Base-by-base conservation (phyloP, 1,140 invertebrate genomes). In the Bombyx mori region DNA sequence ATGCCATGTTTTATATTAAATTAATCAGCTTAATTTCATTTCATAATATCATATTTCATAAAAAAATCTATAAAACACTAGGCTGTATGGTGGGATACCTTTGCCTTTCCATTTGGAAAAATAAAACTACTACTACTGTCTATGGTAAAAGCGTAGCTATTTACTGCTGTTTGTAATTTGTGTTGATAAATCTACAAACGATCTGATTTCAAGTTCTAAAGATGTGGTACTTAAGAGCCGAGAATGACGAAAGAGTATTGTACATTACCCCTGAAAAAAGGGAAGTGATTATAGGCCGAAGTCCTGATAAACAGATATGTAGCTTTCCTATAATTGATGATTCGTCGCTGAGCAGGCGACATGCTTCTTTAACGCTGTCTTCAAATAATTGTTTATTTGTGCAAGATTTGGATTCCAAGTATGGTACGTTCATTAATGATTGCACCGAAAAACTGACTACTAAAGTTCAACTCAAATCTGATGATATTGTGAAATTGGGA, bases 291-390 rank as follows among this genome's bases (percentile, higher is more conserved):
- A 64, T 86, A 48, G 83, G 83, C 1, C 66, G 83, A 65, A 79
- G 67, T 69, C 49, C 70, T 42, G 81, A 84, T 64, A 61, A 63
- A 7, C 65, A 75, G 62, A 63, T 65, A 54, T 75, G 73, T 52
- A 85, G 85, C 64, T 77, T 90, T 63, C 76, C 85, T 7, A 72
- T 90, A 18, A 60, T 75, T 4, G 79, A 87, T 50, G 90, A 91
- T 61, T 72, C 85, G n/a, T 90, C 89, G 44, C 82, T 91, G 12
- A 90, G 90, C 64, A 86, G 90, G 58, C 86, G 86, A 62, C 90
- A 90, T 86, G 89, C 88, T 3, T 73, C 67, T 5, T 53, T 91
- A 6, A 57, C 65, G 1, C 48, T 77, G 44, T 35, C 26, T 35
- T 54, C 63, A 22, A 61, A 80, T 51, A 63, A 73, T 10, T 59